These are phyloP conservation scores for Protosalanx chinensis DNA, from an alignment of 2,797 vertebrate genomes.

Conservation along the genomic window DNA sequence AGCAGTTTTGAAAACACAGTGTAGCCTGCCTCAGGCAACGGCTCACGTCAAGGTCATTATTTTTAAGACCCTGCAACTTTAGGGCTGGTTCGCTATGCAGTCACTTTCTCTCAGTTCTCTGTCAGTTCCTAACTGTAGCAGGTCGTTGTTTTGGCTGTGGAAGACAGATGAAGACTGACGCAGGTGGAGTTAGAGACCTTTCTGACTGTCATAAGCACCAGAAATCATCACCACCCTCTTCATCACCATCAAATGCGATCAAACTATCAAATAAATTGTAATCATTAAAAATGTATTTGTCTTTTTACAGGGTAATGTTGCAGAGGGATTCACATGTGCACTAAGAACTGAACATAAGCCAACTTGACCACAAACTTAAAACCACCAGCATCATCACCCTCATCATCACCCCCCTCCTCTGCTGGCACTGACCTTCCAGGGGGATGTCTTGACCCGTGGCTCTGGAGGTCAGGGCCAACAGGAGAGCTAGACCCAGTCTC, in stretches of 20 bases:
- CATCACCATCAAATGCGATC: too few relatives aligned
- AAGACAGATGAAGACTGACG: background rate
- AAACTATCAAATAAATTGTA: too few relatives aligned
- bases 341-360: too few relatives aligned
- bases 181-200: too few relatives aligned
- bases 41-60: background rate
- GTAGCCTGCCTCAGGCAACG: background rate
- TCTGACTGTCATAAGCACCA: too few relatives aligned
- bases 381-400: too few relatives aligned
- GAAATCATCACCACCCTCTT: too few relatives aligned
- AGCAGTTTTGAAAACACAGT: background rate
- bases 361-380: too few relatives aligned
- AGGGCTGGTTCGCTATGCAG: background rate
- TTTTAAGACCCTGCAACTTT: background rate
- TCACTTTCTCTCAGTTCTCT: background rate
- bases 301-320: too few relatives aligned
- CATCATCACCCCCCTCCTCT: background rate
- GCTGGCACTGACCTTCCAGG: conserved; percentile 60
- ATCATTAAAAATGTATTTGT: too few relatives aligned
- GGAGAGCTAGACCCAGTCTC: conserved; percentile 58
- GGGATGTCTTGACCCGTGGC: conserved; percentile 60
- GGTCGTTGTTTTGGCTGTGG: background rate
- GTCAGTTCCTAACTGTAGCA: background rate
- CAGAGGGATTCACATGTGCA: too few relatives aligned
- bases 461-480: conserved; percentile 56